Percentiles rank a stretch among this genome's conserved stretches.
These are phyloP conservation scores for Strigamia transsilvanica DNA, from an alignment of 2,888 invertebrate species.

Conservation along the genomic window DNA sequence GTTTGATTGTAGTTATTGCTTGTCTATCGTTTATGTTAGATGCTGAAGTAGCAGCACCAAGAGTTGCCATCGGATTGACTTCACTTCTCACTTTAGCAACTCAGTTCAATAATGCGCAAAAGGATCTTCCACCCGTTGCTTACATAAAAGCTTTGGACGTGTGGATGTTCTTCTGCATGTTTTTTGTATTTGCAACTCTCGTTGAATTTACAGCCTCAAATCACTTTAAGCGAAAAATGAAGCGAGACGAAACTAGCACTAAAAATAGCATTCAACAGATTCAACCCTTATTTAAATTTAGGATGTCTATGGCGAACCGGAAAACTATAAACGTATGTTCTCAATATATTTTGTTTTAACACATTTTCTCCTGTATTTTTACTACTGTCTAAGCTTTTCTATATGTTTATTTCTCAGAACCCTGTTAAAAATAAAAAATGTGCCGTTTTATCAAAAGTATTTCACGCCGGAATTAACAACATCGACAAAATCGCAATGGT, in stretches of 20 bases:
- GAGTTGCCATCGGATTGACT: conserved; percentile 1
- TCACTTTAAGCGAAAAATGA: not conserved
- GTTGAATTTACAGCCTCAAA: not conserved
- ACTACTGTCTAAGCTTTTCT: too few species aligned
- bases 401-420: too few species aligned
- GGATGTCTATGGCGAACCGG: too few species aligned
- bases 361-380: too few species aligned
- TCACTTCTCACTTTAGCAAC: not conserved
- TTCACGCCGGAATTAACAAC: too few species aligned
- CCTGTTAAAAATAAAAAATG: too few species aligned
- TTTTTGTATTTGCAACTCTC: conserved; percentile 6
- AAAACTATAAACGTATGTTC: too few species aligned
- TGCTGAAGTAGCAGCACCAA: not conserved
- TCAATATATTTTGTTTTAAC: too few species aligned
- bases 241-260: not conserved
- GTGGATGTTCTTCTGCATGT: conserved; percentile 23
- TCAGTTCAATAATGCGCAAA: not conserved
- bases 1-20: conserved; percentile 5
- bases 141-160: conserved; percentile 18
- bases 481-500: not conserved
- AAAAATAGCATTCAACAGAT: too few species aligned
- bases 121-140: not conserved
- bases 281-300: too few species aligned
- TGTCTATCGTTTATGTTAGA: conserved; percentile 9
- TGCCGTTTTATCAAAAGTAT: too few species aligned